These are phyloP conservation scores for Pocillopora damicornis DNA, from an alignment of 64 coral and sea anemone species.

Conservation along the genomic window DNA sequence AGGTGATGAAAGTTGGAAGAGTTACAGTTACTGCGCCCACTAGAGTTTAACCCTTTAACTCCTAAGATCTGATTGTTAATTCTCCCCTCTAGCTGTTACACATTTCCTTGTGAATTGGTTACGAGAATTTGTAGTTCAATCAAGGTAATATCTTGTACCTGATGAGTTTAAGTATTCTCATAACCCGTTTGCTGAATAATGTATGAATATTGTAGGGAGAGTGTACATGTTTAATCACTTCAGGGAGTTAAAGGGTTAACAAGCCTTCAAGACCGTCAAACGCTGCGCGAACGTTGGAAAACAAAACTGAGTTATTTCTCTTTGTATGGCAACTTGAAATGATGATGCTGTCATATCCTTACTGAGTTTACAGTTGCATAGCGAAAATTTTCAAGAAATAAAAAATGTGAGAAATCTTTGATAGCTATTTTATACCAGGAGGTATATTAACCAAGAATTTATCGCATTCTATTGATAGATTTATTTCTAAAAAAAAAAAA, in stretches of 20 bases:
- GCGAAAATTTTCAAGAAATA: background rate
- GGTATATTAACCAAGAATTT: background rate
- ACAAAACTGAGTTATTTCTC: background rate
- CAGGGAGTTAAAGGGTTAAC: too few relatives aligned
- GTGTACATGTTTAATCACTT: too few relatives aligned
- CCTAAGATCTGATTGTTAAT: too few relatives aligned
- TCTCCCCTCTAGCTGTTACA: too few relatives aligned
- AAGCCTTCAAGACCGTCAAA: background rate
- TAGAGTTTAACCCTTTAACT: conserved; percentile 16
- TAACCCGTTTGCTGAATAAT: too few relatives aligned
- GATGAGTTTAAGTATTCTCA: too few relatives aligned
- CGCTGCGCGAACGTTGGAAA: background rate
- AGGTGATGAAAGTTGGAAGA: conserved; percentile 43
- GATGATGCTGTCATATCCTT: background rate
- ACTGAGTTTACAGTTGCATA: background rate
- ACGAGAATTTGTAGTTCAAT: too few relatives aligned
- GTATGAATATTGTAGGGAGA: too few relatives aligned
- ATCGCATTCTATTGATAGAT: conserved; percentile 18
- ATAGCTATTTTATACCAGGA: background rate
- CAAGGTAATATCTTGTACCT: too few relatives aligned
- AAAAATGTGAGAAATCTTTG: background rate
- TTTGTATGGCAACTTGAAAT: background rate
- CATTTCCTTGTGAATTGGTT: too few relatives aligned
- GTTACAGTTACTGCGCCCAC: conserved; percentile 57
- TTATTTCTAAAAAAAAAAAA: conserved; percentile 1